Base-by-base conservation (phyloP, 2,888 invertebrate genomes). In the Agrotis ipsilon region DNA sequence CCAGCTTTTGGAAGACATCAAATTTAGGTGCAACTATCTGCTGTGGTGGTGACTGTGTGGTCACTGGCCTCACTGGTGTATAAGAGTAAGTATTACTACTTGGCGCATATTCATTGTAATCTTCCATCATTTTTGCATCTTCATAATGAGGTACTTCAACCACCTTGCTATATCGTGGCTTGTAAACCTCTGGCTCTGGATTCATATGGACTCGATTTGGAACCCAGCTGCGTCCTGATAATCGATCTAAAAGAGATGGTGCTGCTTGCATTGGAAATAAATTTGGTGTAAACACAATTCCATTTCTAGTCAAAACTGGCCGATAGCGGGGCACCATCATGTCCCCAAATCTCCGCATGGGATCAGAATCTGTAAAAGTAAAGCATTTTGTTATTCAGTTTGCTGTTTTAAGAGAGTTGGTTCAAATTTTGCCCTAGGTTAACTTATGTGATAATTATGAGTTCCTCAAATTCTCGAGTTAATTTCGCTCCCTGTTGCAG, bases 271-370 rank as follows among this genome's bases (percentile, higher is more conserved):
- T 57, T 9, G 82, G 64, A 19, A 63, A 76, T 55, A 83, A 55
- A 11, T 58, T 61, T 0, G 81, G 83, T 27, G 68, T 70, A 52
- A 64, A 79, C 1, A 82, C 60, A 18, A 82, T 54, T 57, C 83
- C 79, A 55, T 3, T 68, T 81, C 82, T 79, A 32, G 82, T 83
- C 27, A 81, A 59, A n/a, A 76, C 72, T 21, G 83, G 79, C 14
- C 76, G 69, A 43, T 65, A 76, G 9, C 52, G 81, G 16, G 82
- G 82, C n/a, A 76, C 51, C 21, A 74, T 45, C 21, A 79, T 66
- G 45, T 79, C 81, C 2, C 71, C 52, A 11, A 68, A 59, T 11
- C 52, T 72, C 66, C 62, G 76, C 16, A 72, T 61, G 2, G 65
- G 69, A 0, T 55, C 60, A 43, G 79, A 39, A 55, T 72, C 82